Evolutionary conservation across 2,797 vertebrate genomes (phyloP).

Genomic region (Lindbergichthys nudifrons): DNA sequence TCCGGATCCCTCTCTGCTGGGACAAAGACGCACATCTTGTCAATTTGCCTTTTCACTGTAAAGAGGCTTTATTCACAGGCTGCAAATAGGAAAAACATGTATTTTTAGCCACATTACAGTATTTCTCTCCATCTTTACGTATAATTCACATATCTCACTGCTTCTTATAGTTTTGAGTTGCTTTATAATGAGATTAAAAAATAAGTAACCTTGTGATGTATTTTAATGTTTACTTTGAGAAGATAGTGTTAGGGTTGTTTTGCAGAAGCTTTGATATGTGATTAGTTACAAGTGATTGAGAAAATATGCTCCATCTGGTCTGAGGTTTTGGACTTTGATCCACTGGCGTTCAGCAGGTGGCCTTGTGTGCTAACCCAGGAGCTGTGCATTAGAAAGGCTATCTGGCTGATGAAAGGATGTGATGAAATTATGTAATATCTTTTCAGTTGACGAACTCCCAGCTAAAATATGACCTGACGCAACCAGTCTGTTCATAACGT

Average conservation of each 20-base stretch:
- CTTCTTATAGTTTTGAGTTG: constrained; percentile 11
- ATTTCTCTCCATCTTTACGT: constrained; percentile 7
- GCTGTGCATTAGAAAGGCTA: constrained; percentile 54
- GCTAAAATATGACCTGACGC: constrained; percentile 65
- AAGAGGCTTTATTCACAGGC: constrained; percentile 32
- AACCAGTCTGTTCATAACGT: constrained; percentile 45
- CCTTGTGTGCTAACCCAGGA: constrained; percentile 31
- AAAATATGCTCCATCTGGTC: constrained; percentile 2
- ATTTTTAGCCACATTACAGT: constrained; percentile 1
- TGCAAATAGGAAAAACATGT: constrained; percentile 13
- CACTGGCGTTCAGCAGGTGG: constrained; percentile 25
- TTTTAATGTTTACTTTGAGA: constrained; percentile 2
- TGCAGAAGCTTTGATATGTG: constrained; percentile 34
- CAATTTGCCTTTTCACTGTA: constrained; percentile 26
- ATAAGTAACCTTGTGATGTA: not conserved
- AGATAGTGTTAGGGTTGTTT: not conserved
- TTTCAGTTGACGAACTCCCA: constrained; percentile 64
- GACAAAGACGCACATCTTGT: constrained; percentile 25
- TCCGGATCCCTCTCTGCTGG: constrained; percentile 14
- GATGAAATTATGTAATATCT: constrained; percentile 74
- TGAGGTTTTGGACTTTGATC: constrained; percentile 49
- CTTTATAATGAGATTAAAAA: constrained; percentile 10
- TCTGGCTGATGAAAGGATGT: constrained; percentile 66
- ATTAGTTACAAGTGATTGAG: constrained; percentile 19
- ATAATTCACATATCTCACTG: not conserved